A percentile compares a stretch with the other conserved stretches of the same genome.
phyloP scores from a whole-genome alignment of 1,140 invertebrate species.

The Frieseomelitta varia region DNA sequence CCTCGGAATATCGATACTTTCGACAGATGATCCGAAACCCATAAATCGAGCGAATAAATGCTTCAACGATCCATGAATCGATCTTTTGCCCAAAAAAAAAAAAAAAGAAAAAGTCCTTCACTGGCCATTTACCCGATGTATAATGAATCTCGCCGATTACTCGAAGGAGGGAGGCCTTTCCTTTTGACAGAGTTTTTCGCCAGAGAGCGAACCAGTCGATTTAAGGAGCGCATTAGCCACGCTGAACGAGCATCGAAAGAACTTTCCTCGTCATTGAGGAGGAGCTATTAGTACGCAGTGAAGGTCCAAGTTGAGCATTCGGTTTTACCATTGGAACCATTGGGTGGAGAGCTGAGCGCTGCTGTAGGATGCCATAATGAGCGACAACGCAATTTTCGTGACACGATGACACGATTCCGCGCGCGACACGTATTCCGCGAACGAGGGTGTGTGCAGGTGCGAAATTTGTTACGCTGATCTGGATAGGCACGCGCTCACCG shows the following conservation, averaged over 20 bases:
- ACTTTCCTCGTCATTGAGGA: not conserved
- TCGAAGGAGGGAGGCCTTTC: not conserved
- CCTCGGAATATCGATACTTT: not conserved
- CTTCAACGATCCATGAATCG: not conserved
- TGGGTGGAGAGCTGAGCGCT: not conserved
- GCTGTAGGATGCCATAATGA: constrained; percentile 13
- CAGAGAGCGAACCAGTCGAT: not conserved
- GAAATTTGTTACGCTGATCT: not conserved
- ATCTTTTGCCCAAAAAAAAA: not conserved
- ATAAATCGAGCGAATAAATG: not conserved
- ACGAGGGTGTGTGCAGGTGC: not conserved
- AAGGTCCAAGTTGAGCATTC: not conserved
- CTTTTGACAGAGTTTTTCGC: not conserved
- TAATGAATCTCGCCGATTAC: no score
- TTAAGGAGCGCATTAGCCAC: not conserved
- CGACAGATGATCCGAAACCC: not conserved
- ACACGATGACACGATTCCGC: constrained; percentile 20
- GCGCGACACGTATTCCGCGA: not conserved
- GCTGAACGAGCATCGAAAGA: not conserved
- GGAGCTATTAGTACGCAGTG: constrained; percentile 11
- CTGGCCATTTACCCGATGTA: no score
- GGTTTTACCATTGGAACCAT: not conserved
- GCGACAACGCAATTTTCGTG: constrained; percentile 10
- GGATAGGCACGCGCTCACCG: not conserved
- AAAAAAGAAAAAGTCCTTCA: no score